Conservation (phyloP, 2,888 invertebrate genomes). For the Chymomyza procnemis region DNA sequence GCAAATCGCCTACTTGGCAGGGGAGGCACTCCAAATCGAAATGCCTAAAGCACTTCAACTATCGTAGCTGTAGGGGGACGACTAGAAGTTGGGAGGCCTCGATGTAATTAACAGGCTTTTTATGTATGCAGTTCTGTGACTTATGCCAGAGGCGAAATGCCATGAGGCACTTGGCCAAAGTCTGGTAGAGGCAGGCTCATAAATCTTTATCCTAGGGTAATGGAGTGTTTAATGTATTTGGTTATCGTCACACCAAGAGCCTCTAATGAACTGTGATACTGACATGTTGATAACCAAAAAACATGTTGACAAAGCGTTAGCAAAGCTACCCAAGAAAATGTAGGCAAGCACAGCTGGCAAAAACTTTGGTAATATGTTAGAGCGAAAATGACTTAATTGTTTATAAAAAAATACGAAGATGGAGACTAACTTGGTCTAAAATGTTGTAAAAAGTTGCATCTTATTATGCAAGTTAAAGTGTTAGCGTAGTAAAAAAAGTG, state of each 20-base stretch:
- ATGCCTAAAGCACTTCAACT: background rate
- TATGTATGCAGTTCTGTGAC: background rate
- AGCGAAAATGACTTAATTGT: too few species aligned
- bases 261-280: background rate
- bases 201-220: background rate
- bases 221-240: constrained; percentile 29
- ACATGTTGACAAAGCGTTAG: background rate
- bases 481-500: too few species aligned
- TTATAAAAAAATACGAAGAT: too few species aligned
- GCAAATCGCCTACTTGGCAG: background rate
- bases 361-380: too few species aligned
- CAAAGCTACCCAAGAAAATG: background rate
- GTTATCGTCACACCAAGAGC: constrained; percentile 12
- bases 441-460: too few species aligned
- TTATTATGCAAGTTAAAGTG: too few species aligned
- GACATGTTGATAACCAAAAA: background rate
- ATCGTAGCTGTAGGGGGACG: too few species aligned
- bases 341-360: background rate
- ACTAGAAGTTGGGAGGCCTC: background rate
- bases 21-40: background rate
- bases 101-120: background rate
- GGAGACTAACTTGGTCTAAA: too few species aligned
- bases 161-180: background rate
- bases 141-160: background rate
- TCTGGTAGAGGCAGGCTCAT: background rate